Evolutionary conservation across 2,888 invertebrate species (phyloP), one percentile per base, ranked within the genome.

Genomic region (Pantelozetes paolii): DNA sequence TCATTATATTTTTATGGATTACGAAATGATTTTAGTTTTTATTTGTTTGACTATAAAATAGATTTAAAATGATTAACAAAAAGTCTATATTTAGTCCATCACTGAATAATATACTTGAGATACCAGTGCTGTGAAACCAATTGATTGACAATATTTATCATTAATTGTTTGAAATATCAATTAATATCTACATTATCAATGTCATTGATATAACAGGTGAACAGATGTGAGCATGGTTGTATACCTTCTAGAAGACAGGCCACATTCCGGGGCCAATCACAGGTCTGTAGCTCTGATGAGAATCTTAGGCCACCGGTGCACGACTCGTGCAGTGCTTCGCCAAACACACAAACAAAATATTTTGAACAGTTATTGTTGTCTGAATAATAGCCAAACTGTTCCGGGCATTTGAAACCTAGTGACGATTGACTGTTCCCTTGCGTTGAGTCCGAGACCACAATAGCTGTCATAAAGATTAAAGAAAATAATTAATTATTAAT

Each of bases 241-340:
- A n/a, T 48, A 73, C 73, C 73, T 69, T 73, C 73, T 15, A 20
- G 23, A 1, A 73, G 70, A 83, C 94, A 94, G 80, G 92, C 92
- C 57, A 94, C 94, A 84, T 94, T 94, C 78, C 94, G 87, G 77
- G 94, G 94, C 94, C 94, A 94, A 85, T 94, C 94, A 82, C 94
- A 94, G 64, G 94, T 94, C 86, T 94, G 94, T 80, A 94, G 86
- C 83, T 94, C 94, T 84, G 93, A 91, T 82, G 93, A 94, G 87
- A 94, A 94, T 91, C 93, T 92, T 76, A 94, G 87, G 78, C 94
- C 94, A 79, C 94, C 94, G 77, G 93, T 94, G 82, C 94, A 94
- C 77, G 92, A 93, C 83, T 94, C 94, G 74, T 92, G 87, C 71
- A 94, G 84, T 26, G 94, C 92, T 79, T 93, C 93, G 79, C 94